Conservation (phyloP, 2,113 vertebrate species). For the Semnornis frantzii region DNA sequence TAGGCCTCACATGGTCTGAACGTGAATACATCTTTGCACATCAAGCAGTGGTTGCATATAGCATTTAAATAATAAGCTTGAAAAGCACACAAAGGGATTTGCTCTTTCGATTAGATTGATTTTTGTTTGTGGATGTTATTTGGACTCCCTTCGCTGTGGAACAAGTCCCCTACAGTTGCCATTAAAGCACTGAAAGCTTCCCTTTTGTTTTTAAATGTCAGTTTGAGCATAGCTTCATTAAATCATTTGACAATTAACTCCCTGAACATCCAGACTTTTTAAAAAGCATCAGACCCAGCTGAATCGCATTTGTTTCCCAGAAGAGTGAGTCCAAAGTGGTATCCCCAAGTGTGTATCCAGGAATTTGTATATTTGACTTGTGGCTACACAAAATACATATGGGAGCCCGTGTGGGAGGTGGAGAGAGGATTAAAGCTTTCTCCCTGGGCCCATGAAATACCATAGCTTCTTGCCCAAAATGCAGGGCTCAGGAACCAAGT, state of each 20-base stretch:
- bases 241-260: conserved; percentile 71
- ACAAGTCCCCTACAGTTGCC: conserved; percentile 71
- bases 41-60: conserved; percentile 30
- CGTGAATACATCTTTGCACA: conserved; percentile 10
- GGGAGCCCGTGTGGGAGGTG: conserved; percentile 65
- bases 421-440: conserved; percentile 53
- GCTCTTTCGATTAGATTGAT: conserved; percentile 71
- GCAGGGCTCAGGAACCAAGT: not conserved
- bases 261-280: conserved; percentile 62
- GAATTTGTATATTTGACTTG: conserved; percentile 65
- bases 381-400: conserved; percentile 65
- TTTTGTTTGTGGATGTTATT: conserved; percentile 72
- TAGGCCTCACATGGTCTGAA: not conserved
- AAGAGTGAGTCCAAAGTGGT: conserved; percentile 63
- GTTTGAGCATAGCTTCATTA: conserved; percentile 70
- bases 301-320: conserved; percentile 64
- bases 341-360: conserved; percentile 60
- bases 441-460: conserved; percentile 16
- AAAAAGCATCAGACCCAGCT: conserved; percentile 57
- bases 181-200: conserved; percentile 71
- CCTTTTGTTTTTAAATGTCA: conserved; percentile 73
- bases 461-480: conserved; percentile 26
- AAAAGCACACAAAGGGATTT: conserved; percentile 69
- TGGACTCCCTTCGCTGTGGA: conserved; percentile 65
- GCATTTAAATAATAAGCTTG: conserved; percentile 68